Base-by-base conservation (phyloP, 1,140 invertebrate genomes). In the Brachionus rotundiformis region DNA sequence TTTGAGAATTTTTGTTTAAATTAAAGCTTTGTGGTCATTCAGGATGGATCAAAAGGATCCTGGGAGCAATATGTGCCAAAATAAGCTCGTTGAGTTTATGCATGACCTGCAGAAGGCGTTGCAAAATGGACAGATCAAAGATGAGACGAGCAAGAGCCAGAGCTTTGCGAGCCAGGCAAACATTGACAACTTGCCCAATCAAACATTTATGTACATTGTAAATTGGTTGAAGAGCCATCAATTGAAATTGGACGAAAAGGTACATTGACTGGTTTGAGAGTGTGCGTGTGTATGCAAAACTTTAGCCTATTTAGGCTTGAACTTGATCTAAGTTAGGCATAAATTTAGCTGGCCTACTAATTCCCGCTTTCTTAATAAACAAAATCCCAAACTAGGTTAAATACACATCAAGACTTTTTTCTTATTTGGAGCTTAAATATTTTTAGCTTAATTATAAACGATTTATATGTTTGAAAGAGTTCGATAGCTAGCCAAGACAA, bases 171-270 rank as follows among this genome's bases (percentile, higher is more conserved):
- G 13, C 13, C 65, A 71, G 36, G 10, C 65, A 31, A 71, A 71
- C 8, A 29, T 73, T 23, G 68, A 73, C 39, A 73, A 44, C 36
- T 27, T 73, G 25, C 44, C 68, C 0, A 73, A 73, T 44, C 68
- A 73, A 73, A 73, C 68, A 29, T 73, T 73, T 27, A 44, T 41
- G 19, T 73, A 73, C 25, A 73, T 73, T 44, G 39, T 73, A 25
- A 73, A 73, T 29, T 73, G 68, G 68, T 31, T 73, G 19, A 73
- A 73, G 39, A 16, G 13, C 25, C 19, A 73, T 27, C 33, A 73
- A 41, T 11, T 7, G 29, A 63, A 63, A 63, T 13, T 11, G 10
- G 63, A 68, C n/a, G 11, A 68, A 68, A 68, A 68, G 7, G 63
- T 68, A 63, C 29, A 8, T 63, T 19, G n/a, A n/a, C 19, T 19